Base-by-base conservation (phyloP, 92 coral and sea anemone species). In the Zoanthus gigantus region DNA sequence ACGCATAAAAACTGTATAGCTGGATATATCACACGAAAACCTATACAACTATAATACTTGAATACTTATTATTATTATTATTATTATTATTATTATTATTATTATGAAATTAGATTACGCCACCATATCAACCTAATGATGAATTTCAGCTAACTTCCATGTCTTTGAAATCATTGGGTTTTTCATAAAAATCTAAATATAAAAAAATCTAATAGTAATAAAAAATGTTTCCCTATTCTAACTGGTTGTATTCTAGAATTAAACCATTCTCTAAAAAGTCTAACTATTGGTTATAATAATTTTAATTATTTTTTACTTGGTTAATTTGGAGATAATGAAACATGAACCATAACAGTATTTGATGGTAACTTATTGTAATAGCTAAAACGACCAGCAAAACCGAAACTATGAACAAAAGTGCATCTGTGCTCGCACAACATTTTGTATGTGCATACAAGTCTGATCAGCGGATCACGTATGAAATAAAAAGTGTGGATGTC, bases 1-100 rank as follows among this genome's bases (percentile, higher is more conserved):
- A 77, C 61, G 68, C 83, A 77, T 46, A 77, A 77, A 53, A 53
- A 37, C 58, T 53, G 58, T 53, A 53, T 1, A 53, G 58, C 6
- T 53, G 58, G 58, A 53, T 53, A 53, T 7, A 53, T 53, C 58
- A 53, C 58, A 53, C 1, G 58, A 7, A 53, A 53, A 53, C 58
- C 15, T 53, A 53, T 53, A 3, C 10, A 53, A 53, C 58, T 53
- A 53, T 53, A 53, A 53, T 53, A 53, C 10, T 53, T 53, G 58
- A 23, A 23, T 23, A 23, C 23, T 23, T 23, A 23, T 23, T 23
- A 23, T 23, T 23, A 23, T 23, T 23, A 23, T 23, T 23, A 23
- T 23, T 23, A 23, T 23, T 23, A 23, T 23, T 23, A 23, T 23
- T 23, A 23, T 23, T 23, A 23, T 23, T 23, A 23, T 23, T 23